phyloP scores from a whole-genome alignment of 92 coral and sea anemone species.

The Actinernus sp. region DNA sequence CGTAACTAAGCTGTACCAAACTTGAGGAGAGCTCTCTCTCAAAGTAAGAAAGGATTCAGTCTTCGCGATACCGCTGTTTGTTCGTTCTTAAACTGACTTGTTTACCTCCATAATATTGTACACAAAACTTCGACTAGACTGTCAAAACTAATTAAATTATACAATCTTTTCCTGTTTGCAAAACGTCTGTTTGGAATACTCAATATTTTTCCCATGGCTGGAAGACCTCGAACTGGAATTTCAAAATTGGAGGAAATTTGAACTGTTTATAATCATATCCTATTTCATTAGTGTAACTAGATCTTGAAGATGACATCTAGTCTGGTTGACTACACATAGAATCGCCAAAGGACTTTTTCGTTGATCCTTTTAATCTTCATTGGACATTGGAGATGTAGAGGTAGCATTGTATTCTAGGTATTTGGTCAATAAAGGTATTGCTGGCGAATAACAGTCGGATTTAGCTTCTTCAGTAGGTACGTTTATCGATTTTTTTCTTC shows the following conservation, averaged over 20 bases:
- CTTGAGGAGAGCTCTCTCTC: no score
- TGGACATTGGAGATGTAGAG: constrained; percentile 2
- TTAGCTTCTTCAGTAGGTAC: no score
- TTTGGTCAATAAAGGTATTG: constrained; percentile 23
- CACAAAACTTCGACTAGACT: constrained; percentile 40
- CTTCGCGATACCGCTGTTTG: no score
- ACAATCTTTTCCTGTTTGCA: constrained; percentile 26
- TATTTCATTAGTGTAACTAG: no score
- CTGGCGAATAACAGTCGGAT: no score
- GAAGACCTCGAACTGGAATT: no score
- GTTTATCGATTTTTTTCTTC: no score
- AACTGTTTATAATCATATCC: no score
- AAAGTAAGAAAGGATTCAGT: no score
- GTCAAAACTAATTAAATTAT: constrained; percentile 28
- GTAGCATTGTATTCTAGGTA: constrained; percentile 1
- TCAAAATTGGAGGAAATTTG: no score
- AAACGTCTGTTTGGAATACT: constrained; percentile 35
- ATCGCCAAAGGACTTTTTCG: constrained; percentile 1
- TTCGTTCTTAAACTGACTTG: not conserved
- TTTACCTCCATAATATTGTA: constrained; percentile 13
- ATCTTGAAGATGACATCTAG: no score
- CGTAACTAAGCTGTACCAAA: no score
- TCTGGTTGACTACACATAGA: constrained; percentile 1
- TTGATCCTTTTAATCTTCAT: constrained; percentile 23
- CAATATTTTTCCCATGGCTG: constrained; percentile 11